Conservation (phyloP, 1,140 invertebrate genomes). For the Leptopilina clavipes region DNA sequence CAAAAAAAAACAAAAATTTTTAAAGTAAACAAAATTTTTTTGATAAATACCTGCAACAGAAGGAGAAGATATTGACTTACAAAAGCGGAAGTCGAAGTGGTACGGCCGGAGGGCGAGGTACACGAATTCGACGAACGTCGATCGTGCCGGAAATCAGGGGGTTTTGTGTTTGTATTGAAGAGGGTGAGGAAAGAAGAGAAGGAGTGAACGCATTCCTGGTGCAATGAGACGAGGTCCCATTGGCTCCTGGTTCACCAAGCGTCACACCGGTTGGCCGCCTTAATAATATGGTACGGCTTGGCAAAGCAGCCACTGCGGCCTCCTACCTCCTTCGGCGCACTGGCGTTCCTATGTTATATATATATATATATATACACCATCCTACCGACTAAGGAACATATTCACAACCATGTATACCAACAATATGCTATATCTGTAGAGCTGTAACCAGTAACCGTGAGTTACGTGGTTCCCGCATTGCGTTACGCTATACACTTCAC, state of each 20-base stretch:
- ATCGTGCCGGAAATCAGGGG: slow-evolving; percentile 62
- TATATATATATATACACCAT: neutral
- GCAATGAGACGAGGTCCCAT: slow-evolving; percentile 66
- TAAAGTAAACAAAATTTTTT: too few relatives aligned
- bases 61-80: too few relatives aligned
- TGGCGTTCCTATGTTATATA: slow-evolving; percentile 29
- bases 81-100: slow-evolving; percentile 15
- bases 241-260: slow-evolving; percentile 65
- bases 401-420: slow-evolving; percentile 1
- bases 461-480: slow-evolving; percentile 11
- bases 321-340: slow-evolving; percentile 41
- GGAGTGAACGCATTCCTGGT: slow-evolving; percentile 65
- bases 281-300: slow-evolving; percentile 69
- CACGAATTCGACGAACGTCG: slow-evolving; percentile 50
- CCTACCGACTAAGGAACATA: slow-evolving; percentile 3
- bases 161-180: slow-evolving; percentile 54
- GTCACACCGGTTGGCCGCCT: slow-evolving; percentile 71
- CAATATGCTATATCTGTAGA: neutral
- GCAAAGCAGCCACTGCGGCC: slow-evolving; percentile 55
- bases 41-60: too few relatives aligned
- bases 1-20: too few relatives aligned
- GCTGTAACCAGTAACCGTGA: neutral
- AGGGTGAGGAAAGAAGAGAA: slow-evolving; percentile 42
- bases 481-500: slow-evolving; percentile 30
- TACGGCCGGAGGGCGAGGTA: slow-evolving; percentile 35